Evolutionary conservation across 2,797 vertebrate genomes (phyloP).

Genomic region (Cuniculus paca): DNA sequence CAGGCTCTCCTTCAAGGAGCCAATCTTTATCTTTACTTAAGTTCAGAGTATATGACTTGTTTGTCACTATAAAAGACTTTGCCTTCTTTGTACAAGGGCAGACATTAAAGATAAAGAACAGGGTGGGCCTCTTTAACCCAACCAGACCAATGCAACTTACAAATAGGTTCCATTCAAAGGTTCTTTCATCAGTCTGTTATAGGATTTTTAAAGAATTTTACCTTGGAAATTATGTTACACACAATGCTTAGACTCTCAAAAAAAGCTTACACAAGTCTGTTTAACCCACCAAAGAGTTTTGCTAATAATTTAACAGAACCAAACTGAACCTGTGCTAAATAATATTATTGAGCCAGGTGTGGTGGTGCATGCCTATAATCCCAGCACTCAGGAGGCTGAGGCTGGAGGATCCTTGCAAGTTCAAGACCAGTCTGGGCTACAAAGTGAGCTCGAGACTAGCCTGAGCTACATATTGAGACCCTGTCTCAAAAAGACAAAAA

Average conservation of each 20-base stretch:
- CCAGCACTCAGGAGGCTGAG: too few species aligned
- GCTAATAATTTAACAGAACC: constrained; percentile 56
- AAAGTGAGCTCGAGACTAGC: too few species aligned
- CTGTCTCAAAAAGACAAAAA: too few species aligned
- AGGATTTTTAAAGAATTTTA: constrained; percentile 58
- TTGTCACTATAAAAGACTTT: constrained; percentile 73
- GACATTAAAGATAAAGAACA: constrained; percentile 45
- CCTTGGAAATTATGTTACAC: constrained; percentile 56
- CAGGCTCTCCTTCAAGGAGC: constrained; percentile 70
- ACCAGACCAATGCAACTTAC: constrained; percentile 41
- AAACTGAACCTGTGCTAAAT: constrained; percentile 61
- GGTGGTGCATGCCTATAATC: too few species aligned
- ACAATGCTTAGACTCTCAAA: constrained; percentile 19
- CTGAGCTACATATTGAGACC: too few species aligned
- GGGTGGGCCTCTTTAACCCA: constrained; percentile 58
- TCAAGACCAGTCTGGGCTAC: too few species aligned
- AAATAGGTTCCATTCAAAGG: constrained; percentile 64
- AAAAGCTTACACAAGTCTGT: constrained; percentile 41
- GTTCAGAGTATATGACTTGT: constrained; percentile 64
- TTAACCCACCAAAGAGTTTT: not conserved
- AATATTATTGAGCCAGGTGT: not conserved
- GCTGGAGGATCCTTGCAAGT: too few species aligned
- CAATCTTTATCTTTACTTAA: constrained; percentile 78
- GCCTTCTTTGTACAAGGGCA: constrained; percentile 63
- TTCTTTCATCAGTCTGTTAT: constrained; percentile 32